Base-by-base conservation (phyloP, 1,140 invertebrate genomes). In the Drosophila parabipectinata region DNA sequence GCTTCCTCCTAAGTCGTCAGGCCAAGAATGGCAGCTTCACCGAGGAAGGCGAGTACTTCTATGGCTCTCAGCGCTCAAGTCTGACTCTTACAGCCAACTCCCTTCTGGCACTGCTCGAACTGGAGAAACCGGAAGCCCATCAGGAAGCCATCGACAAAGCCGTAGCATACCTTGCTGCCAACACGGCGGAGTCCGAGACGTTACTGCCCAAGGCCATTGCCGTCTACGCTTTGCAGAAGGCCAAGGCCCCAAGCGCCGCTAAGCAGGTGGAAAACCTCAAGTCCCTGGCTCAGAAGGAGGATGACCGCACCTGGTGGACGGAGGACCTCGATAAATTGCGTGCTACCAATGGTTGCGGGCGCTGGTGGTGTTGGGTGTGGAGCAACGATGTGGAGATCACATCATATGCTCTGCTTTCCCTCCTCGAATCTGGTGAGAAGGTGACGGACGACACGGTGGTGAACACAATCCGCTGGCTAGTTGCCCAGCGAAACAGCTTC, bases 1-100 rank as follows among this genome's bases (percentile, higher is more conserved):
- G 95, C 39, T 99, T 97, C 96, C 93, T 99, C 15, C 92, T 95
- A 0, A 92, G 92, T 3, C 93, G 95, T 64, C 98, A 99, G 93
- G 93, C 93, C 1, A 51, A 93, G 7, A 97, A 97, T 85, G 99
- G 98, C 48, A 96, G 96, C 78, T 98, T 98, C 89, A 94, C 94
- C 0, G 96, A 97, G 92, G 92, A 91, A n/a, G 96, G 96, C 44
- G 94, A 94, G 96, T 47, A 94, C 94, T 91, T 95, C 97, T 92
- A 91, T 39, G 66, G 96, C 95, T 62, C 95, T 94, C 58, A 94
- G 95, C 60, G 93, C 30, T 71, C 74, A 1, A 5, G 3, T 4
- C 32, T 91, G 5, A 94, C 96, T 7, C 90, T 98, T 0, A 97
- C 97, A 1, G 96, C 97, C 14, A 97, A 95, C 75, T 95, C 95